phyloP scores from a whole-genome alignment of 2,888 invertebrate species.

The Chloromyia formosa region DNA sequence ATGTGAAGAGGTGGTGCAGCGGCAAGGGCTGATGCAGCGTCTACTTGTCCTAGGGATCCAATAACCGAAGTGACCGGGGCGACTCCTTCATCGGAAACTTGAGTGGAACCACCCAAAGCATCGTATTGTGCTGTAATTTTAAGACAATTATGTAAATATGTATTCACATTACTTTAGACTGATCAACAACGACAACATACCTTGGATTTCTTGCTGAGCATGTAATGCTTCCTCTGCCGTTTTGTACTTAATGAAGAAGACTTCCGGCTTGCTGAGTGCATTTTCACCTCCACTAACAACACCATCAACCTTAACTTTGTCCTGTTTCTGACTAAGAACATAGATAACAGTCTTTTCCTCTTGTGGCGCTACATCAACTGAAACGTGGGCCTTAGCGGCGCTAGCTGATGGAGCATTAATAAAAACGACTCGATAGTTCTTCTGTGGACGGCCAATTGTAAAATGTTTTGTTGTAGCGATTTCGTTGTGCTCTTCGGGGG shows the following conservation, averaged over 20 bases:
- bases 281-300: constrained; percentile 60
- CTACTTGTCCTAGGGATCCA: constrained; percentile 25
- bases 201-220: constrained; percentile 61
- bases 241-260: constrained; percentile 63
- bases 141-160: background rate
- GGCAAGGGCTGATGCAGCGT: background rate
- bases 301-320: constrained; percentile 57
- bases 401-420: constrained; percentile 60
- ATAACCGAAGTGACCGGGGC: constrained; percentile 52
- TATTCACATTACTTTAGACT: background rate
- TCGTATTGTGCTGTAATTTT: constrained; percentile 53
- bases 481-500: constrained; percentile 60
- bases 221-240: constrained; percentile 60
- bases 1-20: background rate
- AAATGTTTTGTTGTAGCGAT: constrained; percentile 56
- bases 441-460: constrained; percentile 59
- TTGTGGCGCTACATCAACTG: constrained; percentile 59
- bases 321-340: constrained; percentile 61
- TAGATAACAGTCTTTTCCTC: constrained; percentile 63
- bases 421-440: constrained; percentile 61
- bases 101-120: constrained; percentile 54
- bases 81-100: constrained; percentile 55
- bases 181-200: constrained; percentile 51
- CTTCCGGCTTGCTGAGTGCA: constrained; percentile 61
- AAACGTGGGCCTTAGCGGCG: constrained; percentile 56